These are phyloP conservation scores for Daubentonia madagascariensis DNA, from an alignment of 2,113 vertebrate genomes.

Conservation along the genomic window DNA sequence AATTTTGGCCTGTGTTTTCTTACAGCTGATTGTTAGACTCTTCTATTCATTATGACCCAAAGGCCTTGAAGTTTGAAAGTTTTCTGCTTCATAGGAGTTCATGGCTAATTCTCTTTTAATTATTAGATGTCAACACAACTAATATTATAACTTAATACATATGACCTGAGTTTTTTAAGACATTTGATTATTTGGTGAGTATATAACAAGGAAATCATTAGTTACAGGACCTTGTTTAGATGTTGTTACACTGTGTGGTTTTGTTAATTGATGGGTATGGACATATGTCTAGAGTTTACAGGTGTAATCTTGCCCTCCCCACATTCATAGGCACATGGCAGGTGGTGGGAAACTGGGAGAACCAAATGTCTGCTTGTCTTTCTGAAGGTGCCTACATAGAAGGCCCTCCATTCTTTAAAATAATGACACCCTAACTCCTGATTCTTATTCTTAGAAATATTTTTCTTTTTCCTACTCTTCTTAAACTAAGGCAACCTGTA, in stretches of 20 bases:
- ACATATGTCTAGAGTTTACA: not conserved
- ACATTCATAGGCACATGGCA: not conserved
- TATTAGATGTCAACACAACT: not conserved
- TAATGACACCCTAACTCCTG: not conserved
- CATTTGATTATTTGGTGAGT: slow-evolving; percentile 12
- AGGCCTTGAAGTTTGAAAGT: not conserved
- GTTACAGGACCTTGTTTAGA: slow-evolving; percentile 41
- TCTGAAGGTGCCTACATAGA: not conserved
- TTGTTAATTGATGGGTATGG: slow-evolving; percentile 8
- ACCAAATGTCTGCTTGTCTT: not conserved
- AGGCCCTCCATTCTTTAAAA: not conserved
- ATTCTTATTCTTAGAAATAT: not conserved
- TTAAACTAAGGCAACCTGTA: slow-evolving; percentile 43
- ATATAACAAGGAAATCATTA: not conserved
- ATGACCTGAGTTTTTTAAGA: not conserved
- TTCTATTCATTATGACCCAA: not conserved
- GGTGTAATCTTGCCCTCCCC: not conserved
- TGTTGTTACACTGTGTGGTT: not conserved
- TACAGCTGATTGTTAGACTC: not conserved
- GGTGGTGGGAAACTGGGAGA: not conserved
- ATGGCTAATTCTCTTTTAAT: not conserved
- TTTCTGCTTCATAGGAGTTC: not conserved
- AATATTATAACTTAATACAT: not conserved
- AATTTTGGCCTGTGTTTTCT: not conserved
- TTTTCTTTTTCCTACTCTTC: not conserved